Percentiles rank a stretch among this genome's conserved stretches.
Conservation (phyloP, 2,113 vertebrate genomes). For the Dunckerocampus dactyliophorus region DNA sequence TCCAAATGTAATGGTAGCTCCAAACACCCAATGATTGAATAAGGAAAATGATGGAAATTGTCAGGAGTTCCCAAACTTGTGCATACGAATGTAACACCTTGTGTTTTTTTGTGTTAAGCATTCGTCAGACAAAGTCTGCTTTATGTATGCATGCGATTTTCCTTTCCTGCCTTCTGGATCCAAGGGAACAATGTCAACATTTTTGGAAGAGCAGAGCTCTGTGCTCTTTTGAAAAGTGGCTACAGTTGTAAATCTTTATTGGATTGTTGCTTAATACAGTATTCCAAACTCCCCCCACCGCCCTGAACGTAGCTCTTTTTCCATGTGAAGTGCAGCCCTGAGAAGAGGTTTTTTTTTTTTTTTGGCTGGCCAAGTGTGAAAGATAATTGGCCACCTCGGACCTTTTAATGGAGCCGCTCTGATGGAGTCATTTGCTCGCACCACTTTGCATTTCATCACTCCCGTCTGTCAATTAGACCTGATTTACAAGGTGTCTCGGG, state of each 20-base stretch:
- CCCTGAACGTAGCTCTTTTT: background rate
- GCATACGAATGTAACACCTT: no score
- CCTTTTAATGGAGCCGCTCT: conserved; percentile 57
- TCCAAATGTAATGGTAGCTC: no score
- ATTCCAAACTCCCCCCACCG: background rate
- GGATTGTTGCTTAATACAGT: background rate
- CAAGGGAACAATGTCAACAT: background rate
- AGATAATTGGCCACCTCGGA: conserved; percentile 63
- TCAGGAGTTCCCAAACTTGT: no score
- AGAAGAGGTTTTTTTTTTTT: conserved; percentile 8
- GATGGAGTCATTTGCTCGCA: conserved; percentile 66
- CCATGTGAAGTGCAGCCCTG: background rate
- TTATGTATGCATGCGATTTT: no score
- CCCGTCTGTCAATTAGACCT: conserved; percentile 65
- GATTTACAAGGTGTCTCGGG: conserved; percentile 64
- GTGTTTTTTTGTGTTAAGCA: no score
- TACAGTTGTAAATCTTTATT: no score
- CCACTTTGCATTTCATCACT: conserved; percentile 68
- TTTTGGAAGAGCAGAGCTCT: background rate
- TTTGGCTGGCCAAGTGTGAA: conserved; percentile 37
- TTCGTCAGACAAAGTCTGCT: no score
- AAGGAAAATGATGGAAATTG: no score
- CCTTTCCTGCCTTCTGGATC: background rate
- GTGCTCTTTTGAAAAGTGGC: background rate
- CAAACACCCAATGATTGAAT: no score